Evolutionary conservation across 2,797 vertebrate genomes (phyloP).

Genomic region (Ispidina lecontei): DNA sequence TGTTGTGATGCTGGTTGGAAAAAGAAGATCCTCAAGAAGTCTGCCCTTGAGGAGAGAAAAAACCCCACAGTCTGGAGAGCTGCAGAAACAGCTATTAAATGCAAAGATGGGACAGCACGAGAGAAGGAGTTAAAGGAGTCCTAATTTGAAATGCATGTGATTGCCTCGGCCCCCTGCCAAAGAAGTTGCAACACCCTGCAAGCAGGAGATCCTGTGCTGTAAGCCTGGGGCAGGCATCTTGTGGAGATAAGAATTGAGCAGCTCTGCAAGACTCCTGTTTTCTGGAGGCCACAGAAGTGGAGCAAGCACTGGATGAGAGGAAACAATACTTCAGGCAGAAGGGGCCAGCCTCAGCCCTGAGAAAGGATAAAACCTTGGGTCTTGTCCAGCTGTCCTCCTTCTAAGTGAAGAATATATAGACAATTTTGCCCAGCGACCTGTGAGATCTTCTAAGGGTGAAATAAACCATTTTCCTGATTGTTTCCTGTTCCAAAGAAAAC

Average conservation of each 20-base stretch:
- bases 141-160: background rate
- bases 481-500: background rate
- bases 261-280: background rate
- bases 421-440: background rate
- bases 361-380: background rate
- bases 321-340: background rate
- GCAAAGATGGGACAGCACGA: fast-evolving
- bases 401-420: background rate
- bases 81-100: background rate
- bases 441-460: background rate
- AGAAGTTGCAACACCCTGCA: background rate
- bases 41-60: background rate
- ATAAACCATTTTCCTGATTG: background rate
- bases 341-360: background rate
- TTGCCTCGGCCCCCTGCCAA: background rate
- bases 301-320: background rate
- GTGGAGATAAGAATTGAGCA: background rate
- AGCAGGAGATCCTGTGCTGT: background rate
- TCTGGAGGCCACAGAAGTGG: background rate
- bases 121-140: background rate
- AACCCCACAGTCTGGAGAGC: background rate
- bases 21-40: background rate
- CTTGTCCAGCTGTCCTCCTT: background rate
- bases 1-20: fast-evolving
- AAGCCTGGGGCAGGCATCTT: fast-evolving